Evolutionary conservation across 2,888 invertebrate species (phyloP).

Genomic region (Dryomyza anilis): DNA sequence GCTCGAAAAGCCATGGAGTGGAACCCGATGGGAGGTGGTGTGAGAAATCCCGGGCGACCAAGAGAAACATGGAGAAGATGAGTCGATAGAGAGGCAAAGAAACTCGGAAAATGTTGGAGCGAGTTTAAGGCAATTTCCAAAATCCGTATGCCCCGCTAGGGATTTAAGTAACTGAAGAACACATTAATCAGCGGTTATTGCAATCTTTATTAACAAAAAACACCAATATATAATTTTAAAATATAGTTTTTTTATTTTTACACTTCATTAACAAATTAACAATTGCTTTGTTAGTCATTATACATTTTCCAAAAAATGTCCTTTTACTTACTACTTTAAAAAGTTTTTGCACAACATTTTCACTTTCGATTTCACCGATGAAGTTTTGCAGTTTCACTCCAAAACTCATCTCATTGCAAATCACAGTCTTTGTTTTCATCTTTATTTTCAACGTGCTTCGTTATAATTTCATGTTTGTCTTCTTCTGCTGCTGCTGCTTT

Average conservation of each 20-base stretch:
- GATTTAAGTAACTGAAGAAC: too few relatives aligned
- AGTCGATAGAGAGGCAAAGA: too few relatives aligned
- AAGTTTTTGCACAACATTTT: background rate
- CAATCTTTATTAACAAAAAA: background rate
- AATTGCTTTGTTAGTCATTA: background rate
- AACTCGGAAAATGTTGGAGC: too few relatives aligned
- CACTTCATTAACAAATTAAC: background rate
- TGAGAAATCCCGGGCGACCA: too few relatives aligned
- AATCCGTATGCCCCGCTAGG: too few relatives aligned
- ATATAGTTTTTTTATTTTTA: background rate
- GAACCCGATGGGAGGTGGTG: too few relatives aligned
- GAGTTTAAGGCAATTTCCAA: too few relatives aligned
- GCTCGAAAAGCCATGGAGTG: too few relatives aligned
- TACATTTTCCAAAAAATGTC: background rate
- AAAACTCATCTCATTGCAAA: constrained; percentile 44
- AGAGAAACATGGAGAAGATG: too few relatives aligned
- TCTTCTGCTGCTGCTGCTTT: background rate
- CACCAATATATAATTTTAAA: background rate
- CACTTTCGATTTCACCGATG: background rate
- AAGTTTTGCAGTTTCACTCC: constrained; percentile 9
- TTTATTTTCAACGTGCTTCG: constrained; percentile 12
- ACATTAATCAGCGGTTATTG: background rate
- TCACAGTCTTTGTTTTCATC: constrained; percentile 46
- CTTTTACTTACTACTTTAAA: background rate
- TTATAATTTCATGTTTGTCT: background rate